phyloP scores from a whole-genome alignment of 2,113 vertebrate genomes.

The Larimichthys polyactis region DNA sequence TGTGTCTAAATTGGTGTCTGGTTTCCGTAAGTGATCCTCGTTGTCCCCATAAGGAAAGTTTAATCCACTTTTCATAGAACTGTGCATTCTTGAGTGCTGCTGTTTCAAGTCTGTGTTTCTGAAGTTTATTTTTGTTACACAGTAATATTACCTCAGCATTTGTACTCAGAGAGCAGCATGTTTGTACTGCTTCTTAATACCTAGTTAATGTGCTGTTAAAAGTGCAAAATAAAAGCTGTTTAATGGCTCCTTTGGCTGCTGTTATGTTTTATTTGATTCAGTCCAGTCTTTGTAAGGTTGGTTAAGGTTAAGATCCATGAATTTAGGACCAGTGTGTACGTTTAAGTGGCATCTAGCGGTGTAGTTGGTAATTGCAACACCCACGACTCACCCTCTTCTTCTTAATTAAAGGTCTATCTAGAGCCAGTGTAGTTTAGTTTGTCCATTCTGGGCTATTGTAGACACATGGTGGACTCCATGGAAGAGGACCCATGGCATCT shows the following conservation, averaged over 20 bases:
- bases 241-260: background rate
- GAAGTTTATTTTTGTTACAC: slow-evolving; percentile 46
- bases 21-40: background rate
- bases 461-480: no score
- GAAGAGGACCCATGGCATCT: no score
- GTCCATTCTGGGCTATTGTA: no score
- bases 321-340: background rate
- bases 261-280: background rate
- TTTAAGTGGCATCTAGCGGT: no score
- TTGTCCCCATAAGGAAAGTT: background rate
- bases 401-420: no score
- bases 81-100: background rate
- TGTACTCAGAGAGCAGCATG: slow-evolving; percentile 38
- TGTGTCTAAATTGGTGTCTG: background rate
- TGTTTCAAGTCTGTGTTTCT: background rate
- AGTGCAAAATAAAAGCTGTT: slow-evolving; percentile 71
- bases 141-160: slow-evolving; percentile 43
- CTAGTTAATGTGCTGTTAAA: slow-evolving; percentile 23
- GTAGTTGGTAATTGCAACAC: no score
- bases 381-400: no score
- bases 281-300: background rate
- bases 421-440: no score
- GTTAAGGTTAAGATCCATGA: no score
- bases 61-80: background rate
- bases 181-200: slow-evolving; percentile 32